Evolutionary conservation across 2,113 vertebrate species (phyloP).

Genomic region (Scomber japonicus): DNA sequence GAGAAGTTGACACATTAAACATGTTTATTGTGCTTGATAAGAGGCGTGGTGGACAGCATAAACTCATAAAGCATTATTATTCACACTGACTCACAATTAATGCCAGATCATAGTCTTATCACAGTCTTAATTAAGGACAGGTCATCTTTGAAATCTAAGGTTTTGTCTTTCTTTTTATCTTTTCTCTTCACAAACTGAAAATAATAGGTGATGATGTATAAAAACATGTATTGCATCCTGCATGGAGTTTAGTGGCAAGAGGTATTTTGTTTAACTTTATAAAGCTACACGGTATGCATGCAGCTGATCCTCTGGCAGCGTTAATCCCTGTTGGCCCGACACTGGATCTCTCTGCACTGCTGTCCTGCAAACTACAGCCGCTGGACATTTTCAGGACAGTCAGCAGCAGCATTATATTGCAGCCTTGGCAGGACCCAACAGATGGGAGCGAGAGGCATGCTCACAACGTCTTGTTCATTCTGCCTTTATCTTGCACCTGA

Average conservation of each 20-base stretch:
- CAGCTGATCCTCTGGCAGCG: conserved; percentile 55
- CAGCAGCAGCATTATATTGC: conserved; percentile 49
- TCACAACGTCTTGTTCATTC: neutral
- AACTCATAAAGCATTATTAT: neutral
- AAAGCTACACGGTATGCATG: conserved; percentile 4
- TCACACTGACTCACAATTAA: no score
- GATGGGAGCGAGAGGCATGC: neutral
- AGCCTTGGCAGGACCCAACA: neutral
- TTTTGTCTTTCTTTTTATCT: no score
- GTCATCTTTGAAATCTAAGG: neutral
- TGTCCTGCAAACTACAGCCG: conserved; percentile 38
- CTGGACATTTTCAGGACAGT: conserved; percentile 40
- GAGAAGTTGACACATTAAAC: conserved; percentile 5
- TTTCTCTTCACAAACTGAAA: neutral
- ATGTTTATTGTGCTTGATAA: conserved; percentile 23
- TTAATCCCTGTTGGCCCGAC: conserved; percentile 60
- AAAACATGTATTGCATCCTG: rapidly evolving
- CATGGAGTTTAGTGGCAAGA: neutral
- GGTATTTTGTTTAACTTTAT: conserved; percentile 38
- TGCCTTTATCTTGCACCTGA: neutral
- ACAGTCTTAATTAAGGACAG: neutral
- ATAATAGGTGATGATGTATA: neutral
- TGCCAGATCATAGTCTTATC: no score
- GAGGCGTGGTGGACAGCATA: neutral
- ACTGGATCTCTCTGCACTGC: conserved; percentile 53